phyloP scores from a whole-genome alignment of 2,113 vertebrate genomes.

The Toxotes chatareus region DNA sequence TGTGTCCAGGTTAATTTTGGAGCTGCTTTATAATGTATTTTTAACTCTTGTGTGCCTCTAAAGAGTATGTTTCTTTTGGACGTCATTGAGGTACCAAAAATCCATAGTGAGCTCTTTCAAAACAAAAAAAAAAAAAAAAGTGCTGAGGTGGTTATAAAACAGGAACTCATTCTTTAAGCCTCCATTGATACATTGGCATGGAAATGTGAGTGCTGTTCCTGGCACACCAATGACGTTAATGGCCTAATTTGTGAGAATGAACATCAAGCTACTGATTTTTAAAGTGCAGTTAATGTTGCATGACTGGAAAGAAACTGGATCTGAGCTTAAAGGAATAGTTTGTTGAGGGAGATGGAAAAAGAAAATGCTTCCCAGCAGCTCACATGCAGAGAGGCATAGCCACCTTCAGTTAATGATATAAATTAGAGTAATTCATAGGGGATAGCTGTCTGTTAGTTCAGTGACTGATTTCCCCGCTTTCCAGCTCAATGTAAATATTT shows the following conservation, averaged over 20 bases:
- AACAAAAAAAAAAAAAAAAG: conserved; percentile 17
- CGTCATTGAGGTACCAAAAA: conserved; percentile 1
- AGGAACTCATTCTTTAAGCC: conserved; percentile 61
- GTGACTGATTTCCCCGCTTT: conserved; percentile 56
- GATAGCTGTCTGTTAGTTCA: conserved; percentile 71
- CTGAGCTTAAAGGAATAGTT: conserved; percentile 79
- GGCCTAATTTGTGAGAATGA: conserved; percentile 80
- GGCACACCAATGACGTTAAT: conserved; percentile 76
- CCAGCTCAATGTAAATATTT: conserved; percentile 72
- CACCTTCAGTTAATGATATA: conserved; percentile 77
- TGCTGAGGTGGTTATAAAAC: conserved; percentile 51
- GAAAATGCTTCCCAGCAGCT: conserved; percentile 81
- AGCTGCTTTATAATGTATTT: neutral
- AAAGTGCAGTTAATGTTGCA: conserved; percentile 83
- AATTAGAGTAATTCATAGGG: conserved; percentile 73
- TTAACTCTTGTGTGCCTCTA: neutral
- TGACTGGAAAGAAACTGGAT: conserved; percentile 82
- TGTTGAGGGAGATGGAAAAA: conserved; percentile 79
- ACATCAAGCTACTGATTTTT: conserved; percentile 82
- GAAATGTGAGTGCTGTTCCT: conserved; percentile 72
- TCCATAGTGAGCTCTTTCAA: conserved; percentile 30
- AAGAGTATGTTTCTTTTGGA: neutral
- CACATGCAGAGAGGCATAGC: conserved; percentile 73
- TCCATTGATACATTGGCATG: conserved; percentile 75
- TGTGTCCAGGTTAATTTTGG: neutral